Evolutionary conservation across 2,113 vertebrate species (phyloP), one percentile per base, ranked within the genome.

Genomic region (Oryzias curvinotus): DNA sequence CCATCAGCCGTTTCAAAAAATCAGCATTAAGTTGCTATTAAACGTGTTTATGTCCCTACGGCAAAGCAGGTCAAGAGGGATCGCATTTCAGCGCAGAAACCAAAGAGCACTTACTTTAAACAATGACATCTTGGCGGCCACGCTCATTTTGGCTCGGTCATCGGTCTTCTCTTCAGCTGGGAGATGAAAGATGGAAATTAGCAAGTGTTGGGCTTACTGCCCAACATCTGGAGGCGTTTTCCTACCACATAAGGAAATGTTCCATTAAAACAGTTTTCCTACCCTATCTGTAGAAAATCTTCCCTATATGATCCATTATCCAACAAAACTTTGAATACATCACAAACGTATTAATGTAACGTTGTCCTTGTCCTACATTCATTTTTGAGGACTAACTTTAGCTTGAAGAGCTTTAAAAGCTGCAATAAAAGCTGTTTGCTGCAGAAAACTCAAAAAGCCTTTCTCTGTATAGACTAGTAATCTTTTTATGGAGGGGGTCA

Each of bases 71-170:
- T 36, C 10, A 10, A 36, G 36, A 10, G 8, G 14, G 59, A 19
- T 66, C 53, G 13, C 4, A 68, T 76, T 69, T 70, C 68, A 58
- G 36, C 1, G 23, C 46, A 5, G 50, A 23, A 41, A 54, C 62
- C 0, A 26, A 57, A 30, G 23, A n/a, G 42, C 57, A 88, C 86
- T 81, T 64, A 89, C 92, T 87, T 92, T 92, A 76, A 93, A 93
- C 83, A 93, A 87, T 80, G 92, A 93, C 92, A 93, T 92, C 91
- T 93, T 93, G 85, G 92, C 92, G 21, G 92, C 92, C 25, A 93
- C 91, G 5, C 91, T 93, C 90, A 93, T 90, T 50, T 91, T 89
- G 72, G 92, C 87, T 90, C 88, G 66, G 73, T 87, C 91, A 14
- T 92, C 92, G 0, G 88, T 91, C 87, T 93, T 93, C 52, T 87